Percentiles rank a stretch among this genome's conserved stretches.
Evolutionary conservation across 2,113 vertebrate species (phyloP).

Genomic region (Monarcha castaneiventris): DNA sequence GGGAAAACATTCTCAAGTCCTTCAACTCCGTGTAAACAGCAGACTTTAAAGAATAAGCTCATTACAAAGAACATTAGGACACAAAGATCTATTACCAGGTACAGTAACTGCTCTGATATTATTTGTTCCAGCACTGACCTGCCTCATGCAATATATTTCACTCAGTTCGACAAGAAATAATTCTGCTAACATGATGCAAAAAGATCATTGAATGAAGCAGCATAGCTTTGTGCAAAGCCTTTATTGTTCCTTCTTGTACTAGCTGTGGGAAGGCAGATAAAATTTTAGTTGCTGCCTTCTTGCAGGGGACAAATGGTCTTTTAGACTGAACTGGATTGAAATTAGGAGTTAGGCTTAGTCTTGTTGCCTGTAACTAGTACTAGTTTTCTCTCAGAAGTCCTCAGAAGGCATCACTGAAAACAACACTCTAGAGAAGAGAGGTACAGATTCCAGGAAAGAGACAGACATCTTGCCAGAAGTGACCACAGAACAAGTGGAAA

Average conservation of each 20-base stretch:
- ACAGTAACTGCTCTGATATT: background rate
- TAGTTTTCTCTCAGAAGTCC: background rate
- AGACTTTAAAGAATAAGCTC: background rate
- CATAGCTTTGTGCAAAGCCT: background rate
- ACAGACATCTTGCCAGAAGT: background rate
- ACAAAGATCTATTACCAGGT: background rate
- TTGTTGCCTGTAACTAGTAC: background rate
- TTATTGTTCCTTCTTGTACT: background rate
- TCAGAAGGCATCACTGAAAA: background rate
- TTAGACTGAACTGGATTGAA: background rate
- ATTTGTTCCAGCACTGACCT: background rate
- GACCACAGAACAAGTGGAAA: background rate
- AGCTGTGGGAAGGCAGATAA: background rate
- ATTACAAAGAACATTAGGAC: background rate
- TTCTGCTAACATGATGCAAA: background rate
- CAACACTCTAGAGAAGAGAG: background rate
- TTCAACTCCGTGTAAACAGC: background rate
- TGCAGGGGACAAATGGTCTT: background rate
- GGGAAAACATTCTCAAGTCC: background rate
- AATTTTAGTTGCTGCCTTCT: background rate
- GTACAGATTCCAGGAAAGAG: background rate
- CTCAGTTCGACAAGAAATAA: background rate
- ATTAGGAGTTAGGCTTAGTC: background rate
- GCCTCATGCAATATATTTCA: background rate
- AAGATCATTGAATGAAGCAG: background rate